phyloP scores from a whole-genome alignment of 2,888 invertebrate species.

The Netelia inedita region DNA sequence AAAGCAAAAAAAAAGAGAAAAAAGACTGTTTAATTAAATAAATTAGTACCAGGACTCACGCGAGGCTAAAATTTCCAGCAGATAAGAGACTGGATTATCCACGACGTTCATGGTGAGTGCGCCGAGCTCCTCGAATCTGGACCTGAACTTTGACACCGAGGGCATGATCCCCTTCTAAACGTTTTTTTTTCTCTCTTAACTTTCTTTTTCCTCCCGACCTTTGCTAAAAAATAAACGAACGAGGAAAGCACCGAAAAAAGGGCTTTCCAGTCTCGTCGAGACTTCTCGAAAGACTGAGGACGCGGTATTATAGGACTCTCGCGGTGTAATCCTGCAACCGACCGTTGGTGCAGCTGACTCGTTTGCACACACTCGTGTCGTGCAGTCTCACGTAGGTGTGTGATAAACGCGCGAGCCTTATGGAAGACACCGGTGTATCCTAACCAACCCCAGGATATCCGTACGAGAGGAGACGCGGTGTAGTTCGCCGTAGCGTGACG shows the following conservation, averaged over 20 bases:
- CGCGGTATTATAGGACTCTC: constrained; percentile 5
- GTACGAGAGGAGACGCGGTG: constrained; percentile 70
- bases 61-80: constrained; percentile 45
- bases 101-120: constrained; percentile 48
- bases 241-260: not conserved
- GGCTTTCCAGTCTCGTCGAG: constrained; percentile 25
- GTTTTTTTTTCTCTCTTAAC: not conserved
- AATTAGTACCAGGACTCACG: constrained; percentile 47
- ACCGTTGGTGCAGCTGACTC: constrained; percentile 60
- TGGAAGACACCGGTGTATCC: constrained; percentile 46
- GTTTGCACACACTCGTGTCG: constrained; percentile 14
- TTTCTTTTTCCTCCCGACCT: not conserved
- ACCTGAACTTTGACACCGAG: constrained; percentile 50
- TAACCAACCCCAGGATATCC: constrained; percentile 73
- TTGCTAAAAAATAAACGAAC: not conserved
- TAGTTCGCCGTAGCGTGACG: constrained; percentile 73
- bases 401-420: constrained; percentile 2
- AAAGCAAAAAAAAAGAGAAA: not conserved
- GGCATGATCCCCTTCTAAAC: constrained; percentile 29
- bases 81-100: constrained; percentile 56
- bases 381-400: constrained; percentile 7
- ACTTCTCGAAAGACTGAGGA: constrained; percentile 45
- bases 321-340: constrained; percentile 5
- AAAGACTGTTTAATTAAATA: not conserved
- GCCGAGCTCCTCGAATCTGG: constrained; percentile 38